Percentiles rank a stretch among this genome's conserved stretches.
Evolutionary conservation across 2,797 vertebrate genomes (phyloP).

Genomic region (Periparus ater): DNA sequence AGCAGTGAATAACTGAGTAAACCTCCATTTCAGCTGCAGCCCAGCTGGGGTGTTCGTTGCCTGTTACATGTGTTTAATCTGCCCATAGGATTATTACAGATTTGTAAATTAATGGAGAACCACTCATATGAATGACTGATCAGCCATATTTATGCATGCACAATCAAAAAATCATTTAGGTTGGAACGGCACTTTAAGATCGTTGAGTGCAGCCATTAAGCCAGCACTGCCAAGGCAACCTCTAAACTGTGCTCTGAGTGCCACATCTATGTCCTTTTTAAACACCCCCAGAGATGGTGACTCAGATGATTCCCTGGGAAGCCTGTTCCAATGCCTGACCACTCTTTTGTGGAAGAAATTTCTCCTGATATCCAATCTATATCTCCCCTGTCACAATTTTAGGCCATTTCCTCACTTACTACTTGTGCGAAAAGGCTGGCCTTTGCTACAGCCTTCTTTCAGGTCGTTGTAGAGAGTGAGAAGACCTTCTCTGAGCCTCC

Average conservation of each 20-base stretch:
- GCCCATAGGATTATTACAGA: background rate
- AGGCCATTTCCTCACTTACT: background rate
- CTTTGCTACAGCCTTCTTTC: background rate
- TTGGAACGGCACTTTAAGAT: background rate
- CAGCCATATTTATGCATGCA: background rate
- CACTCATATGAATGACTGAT: background rate
- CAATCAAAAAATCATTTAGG: background rate
- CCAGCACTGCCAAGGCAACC: background rate
- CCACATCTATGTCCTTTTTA: background rate
- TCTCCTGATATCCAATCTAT: background rate
- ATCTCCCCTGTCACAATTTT: background rate
- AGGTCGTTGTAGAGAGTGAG: rapidly evolving
- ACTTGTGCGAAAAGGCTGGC: background rate
- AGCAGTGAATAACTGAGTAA: background rate
- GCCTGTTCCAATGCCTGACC: background rate
- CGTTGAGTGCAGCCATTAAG: background rate
- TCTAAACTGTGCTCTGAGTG: background rate
- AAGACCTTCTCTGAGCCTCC: background rate
- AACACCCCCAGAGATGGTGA: background rate
- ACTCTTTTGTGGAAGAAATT: background rate
- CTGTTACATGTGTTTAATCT: background rate
- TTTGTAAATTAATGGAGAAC: background rate
- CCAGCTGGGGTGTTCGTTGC: background rate
- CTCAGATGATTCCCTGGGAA: background rate
- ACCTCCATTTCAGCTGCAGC: background rate